Base-by-base conservation (phyloP, 1,140 invertebrate species). In the Campoletis sonorensis region DNA sequence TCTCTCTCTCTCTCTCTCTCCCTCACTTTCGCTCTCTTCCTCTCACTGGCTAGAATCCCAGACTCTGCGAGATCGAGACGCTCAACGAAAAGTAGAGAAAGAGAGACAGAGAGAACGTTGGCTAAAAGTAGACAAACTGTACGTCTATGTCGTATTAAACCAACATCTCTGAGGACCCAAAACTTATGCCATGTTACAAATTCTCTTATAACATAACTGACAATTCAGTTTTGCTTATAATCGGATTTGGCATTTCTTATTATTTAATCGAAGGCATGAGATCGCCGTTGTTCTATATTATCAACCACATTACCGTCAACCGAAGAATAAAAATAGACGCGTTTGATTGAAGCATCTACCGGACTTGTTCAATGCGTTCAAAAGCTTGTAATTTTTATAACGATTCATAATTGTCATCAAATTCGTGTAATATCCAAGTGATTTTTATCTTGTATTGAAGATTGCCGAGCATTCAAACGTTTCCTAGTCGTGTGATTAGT, bases 51-150 rank as follows among this genome's bases (percentile, higher is more conserved):
- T 85, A 85, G 81, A 82, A 84, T 88, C 85, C 85, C 86, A 86
- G 82, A 72, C 83, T 70, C 67, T 30, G 15, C 0, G 81, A 49
- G 83, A 83, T 82, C 83, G 81, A 84, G 73, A 81, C 1, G 27
- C 45, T n/a, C 16, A 51, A 68, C 49, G 70, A 76, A 30, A 67
- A 70, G 76, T 40, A 71, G 61, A 58, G 67, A 75, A 33, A 73
- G 58, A 72, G 77, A 67, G 40, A 70, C 45, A 83, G 83, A 88
- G 86, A 80, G 79, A 86, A 86, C 89, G 87, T 90, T 89, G 90
- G 90, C 90, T 92, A 92, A 92, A 91, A 91, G 90, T 92, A 91
- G 90, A 91, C 86, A 81, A 84, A 79, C 79, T 71, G 71, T 51
- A 45, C 16, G 51, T 72, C 33, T 26, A 26, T 77, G 58, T 49